Conservation (phyloP, 1,140 invertebrate species). For the Drosophila fuyamai region DNA sequence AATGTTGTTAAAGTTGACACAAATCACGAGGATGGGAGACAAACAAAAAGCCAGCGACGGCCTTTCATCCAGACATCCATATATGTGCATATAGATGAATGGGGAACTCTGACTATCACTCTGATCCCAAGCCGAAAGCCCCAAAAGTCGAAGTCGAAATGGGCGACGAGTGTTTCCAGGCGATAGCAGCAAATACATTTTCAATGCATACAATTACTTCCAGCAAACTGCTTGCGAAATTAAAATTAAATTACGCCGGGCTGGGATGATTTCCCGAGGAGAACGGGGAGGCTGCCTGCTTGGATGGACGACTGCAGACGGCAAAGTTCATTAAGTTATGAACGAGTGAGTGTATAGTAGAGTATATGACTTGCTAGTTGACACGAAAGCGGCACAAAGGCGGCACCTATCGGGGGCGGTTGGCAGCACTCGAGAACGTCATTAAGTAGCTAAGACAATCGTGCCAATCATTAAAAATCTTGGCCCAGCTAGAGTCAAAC, state of each 20-base stretch:
- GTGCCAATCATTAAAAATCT: conserved; percentile 83
- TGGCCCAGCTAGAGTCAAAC: conserved; percentile 55
- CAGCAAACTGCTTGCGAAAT: conserved; percentile 79
- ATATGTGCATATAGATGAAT: conserved; percentile 23
- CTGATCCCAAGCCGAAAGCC: conserved; percentile 15
- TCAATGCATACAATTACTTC: conserved; percentile 82
- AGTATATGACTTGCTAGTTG: conserved; percentile 58
- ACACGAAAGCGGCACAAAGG: conserved; percentile 68
- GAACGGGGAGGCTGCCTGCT: neutral
- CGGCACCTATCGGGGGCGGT: conserved; percentile 23
- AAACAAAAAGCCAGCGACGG: conserved; percentile 48
- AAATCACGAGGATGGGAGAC: conserved; percentile 43
- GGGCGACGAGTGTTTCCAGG: conserved; percentile 62
- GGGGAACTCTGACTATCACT: conserved; percentile 11
- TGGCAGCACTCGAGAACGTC: conserved; percentile 62
- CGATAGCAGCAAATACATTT: conserved; percentile 75
- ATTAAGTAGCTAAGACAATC: conserved; percentile 82
- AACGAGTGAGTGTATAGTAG: conserved; percentile 1
- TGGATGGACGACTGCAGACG: conserved; percentile 28
- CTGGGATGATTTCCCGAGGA: neutral
- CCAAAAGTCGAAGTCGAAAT: conserved; percentile 36
- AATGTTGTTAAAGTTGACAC: conserved; percentile 71
- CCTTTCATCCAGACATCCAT: conserved; percentile 38
- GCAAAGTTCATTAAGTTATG: conserved; percentile 77
- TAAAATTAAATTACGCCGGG: conserved; percentile 75